Percentiles rank a stretch among this genome's conserved stretches.
phyloP scores from a whole-genome alignment of 2,888 invertebrate species.

The Sphaerophoria rueppellii region DNA sequence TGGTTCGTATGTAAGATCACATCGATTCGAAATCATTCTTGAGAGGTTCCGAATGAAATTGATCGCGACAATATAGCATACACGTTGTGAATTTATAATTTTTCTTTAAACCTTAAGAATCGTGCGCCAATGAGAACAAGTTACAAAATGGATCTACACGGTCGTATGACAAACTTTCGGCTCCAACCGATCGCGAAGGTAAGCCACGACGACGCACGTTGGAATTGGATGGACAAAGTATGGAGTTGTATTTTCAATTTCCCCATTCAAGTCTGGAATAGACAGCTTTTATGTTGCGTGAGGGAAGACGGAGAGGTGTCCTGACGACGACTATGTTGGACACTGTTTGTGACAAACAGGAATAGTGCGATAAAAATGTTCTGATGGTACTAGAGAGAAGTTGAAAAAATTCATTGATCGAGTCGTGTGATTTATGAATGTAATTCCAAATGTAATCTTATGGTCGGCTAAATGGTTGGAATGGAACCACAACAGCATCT shows the following conservation, averaged over 20 bases:
- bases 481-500: conserved; percentile 42
- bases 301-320: neutral
- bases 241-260: conserved; percentile 44
- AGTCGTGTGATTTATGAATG: conserved; percentile 70
- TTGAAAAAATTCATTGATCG: conserved; percentile 60
- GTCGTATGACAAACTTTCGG: too few relatives aligned
- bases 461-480: conserved; percentile 61
- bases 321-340: conserved; percentile 14
- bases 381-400: conserved; percentile 21
- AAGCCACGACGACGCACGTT: neutral
- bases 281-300: neutral
- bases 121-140: conserved; percentile 66
- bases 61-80: conserved; percentile 74
- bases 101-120: conserved; percentile 63
- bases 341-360: conserved; percentile 29
- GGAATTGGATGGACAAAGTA: conserved; percentile 38
- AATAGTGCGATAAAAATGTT: conserved; percentile 34
- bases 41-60: conserved; percentile 64
- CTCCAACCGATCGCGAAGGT: neutral
- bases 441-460: conserved; percentile 69
- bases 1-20: neutral
- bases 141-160: conserved; percentile 7
- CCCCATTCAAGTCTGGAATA: neutral
- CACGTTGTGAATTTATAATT: conserved; percentile 73
- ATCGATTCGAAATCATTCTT: conserved; percentile 56